Percentiles rank a stretch among this genome's conserved stretches.
These are phyloP conservation scores for Philaenus spumarius DNA, from an alignment of 1,140 invertebrate species.

Conservation along the genomic window DNA sequence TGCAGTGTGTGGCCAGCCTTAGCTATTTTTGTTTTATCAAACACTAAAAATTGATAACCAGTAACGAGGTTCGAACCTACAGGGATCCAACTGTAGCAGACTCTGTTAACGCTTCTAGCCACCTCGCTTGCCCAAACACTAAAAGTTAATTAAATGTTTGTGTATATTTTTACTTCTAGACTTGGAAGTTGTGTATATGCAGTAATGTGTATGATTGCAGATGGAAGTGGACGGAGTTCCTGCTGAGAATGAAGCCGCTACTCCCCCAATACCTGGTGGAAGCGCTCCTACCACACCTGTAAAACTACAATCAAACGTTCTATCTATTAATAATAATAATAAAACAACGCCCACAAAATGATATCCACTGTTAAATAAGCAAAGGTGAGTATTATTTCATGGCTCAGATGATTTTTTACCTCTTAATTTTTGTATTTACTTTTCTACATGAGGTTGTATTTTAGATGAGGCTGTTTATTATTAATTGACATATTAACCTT, in stretches of 20 bases:
- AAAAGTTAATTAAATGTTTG: too few species aligned
- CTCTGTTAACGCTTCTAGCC: background rate
- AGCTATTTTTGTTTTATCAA: too few species aligned
- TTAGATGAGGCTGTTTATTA: too few species aligned
- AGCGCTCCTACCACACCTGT: background rate
- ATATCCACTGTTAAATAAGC: constrained; percentile 4
- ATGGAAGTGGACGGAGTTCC: constrained; percentile 9
- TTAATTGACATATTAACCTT: too few species aligned
- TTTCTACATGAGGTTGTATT: too few species aligned
- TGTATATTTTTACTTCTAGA: background rate
- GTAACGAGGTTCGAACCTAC: too few species aligned
- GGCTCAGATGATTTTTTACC: too few species aligned
- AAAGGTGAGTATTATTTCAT: constrained; percentile 1
- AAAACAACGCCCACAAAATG: constrained; percentile 10
- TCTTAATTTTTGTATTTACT: too few species aligned
- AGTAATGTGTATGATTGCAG: constrained; percentile 2
- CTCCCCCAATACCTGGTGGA: background rate
- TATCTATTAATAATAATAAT: background rate
- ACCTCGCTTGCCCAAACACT: background rate
- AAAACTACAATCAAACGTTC: background rate
- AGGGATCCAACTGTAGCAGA: background rate
- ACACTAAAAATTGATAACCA: background rate
- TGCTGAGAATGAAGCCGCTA: background rate
- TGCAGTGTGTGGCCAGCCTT: too few species aligned
- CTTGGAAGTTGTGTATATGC: background rate